Percentiles rank a stretch among this genome's conserved stretches.
Conservation (phyloP, 2,113 vertebrate genomes). For the Notarius lentiginosus region DNA sequence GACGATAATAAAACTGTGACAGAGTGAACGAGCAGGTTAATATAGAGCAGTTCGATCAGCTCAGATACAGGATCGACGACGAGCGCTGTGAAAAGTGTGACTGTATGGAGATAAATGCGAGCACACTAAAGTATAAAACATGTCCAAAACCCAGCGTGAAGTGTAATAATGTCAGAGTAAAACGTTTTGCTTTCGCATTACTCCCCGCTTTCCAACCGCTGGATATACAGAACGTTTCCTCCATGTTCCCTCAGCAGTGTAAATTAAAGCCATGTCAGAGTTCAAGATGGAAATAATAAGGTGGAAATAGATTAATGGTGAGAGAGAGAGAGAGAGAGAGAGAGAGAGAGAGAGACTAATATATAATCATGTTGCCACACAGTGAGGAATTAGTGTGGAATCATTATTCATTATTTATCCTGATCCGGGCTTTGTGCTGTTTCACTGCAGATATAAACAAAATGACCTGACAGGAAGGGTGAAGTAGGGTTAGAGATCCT, state of each 20-base stretch:
- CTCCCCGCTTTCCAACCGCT: neutral
- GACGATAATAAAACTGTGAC: neutral
- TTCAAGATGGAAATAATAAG: neutral
- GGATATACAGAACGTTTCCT: neutral
- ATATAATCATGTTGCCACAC: neutral
- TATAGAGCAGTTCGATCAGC: neutral
- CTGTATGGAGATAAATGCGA: neutral
- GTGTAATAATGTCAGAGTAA: neutral
- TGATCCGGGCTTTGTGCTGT: neutral
- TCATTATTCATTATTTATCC: neutral
- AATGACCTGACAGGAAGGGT: neutral
- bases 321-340: neutral
- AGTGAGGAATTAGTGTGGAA: neutral
- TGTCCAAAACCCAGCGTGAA: neutral
- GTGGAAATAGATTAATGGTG: neutral
- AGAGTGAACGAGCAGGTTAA: neutral
- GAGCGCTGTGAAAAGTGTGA: neutral
- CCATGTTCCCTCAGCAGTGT: neutral
- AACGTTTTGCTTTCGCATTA: neutral
- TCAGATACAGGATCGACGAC: neutral
- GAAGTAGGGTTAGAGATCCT: neutral
- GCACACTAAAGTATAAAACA: neutral
- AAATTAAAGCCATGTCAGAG: neutral
- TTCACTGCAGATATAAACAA: neutral
- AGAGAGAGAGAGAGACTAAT: neutral